Base-by-base conservation (phyloP, 2,888 invertebrate species). In the Clitarchus hookeri region DNA sequence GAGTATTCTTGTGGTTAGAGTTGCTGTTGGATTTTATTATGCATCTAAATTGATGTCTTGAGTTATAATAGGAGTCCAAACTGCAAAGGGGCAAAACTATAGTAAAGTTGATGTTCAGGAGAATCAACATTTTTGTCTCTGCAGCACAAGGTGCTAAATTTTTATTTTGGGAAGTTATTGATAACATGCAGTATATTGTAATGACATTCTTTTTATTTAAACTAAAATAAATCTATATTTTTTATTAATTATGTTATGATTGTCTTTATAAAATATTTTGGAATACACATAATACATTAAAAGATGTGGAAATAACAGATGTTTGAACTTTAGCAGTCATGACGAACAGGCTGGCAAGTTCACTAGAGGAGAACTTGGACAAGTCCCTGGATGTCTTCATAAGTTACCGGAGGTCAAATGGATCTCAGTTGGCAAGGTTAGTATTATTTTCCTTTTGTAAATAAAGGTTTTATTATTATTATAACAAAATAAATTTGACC, bases 301-400 rank as follows among this genome's bases (percentile, higher is more conserved):
- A 48, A 84, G 11, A 26, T 8, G 2, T 26, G 12, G 11, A 85
- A 77, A 9, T 27, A 27, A 44, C 16, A 27, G 11, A 53, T 65
- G 11, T 65, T 8, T 85, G 78, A 86, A 89, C 88, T 86, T 88
- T 89, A 92, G 92, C 92, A 94, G 94, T 92, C 88, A 93, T 94
- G 89, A 95, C 96, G 91, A 95, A 93, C 90, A 94, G 94, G 85
- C 90, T 95, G 88, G 94, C 94, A 23, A 94, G 93, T 89, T 93
- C 95, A 87, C 95, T 94, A 83, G 95, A 95, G 90, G 96, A 97
- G 89, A 96, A 94, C 89, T 94, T 96, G 91, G 96, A 97, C 90
- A 98, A 98, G 91, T 96, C 96, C 84, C 93, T 99, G 89, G 99
- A 99, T 91, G 99, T 99, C 0, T 99, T 99, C 92, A 98, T 99